These are phyloP conservation scores for Tupaia chinensis DNA, from an alignment of 2,113 vertebrate species.

Conservation along the genomic window DNA sequence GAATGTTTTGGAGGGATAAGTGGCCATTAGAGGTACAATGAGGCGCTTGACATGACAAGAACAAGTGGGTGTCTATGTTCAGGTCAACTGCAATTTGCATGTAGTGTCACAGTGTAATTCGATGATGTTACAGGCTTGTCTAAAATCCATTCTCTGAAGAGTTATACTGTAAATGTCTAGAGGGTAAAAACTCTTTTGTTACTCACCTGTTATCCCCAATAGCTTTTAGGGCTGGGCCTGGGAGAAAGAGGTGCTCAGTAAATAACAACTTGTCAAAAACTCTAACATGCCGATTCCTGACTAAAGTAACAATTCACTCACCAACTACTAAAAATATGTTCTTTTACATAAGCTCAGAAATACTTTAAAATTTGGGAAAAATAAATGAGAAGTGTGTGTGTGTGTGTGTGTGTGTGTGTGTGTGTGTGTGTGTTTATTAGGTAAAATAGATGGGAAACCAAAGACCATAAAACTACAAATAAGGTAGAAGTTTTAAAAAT, in stretches of 20 bases:
- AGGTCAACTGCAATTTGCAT: slow-evolving; percentile 69
- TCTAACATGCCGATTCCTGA: not conserved
- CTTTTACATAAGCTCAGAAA: slow-evolving; percentile 11
- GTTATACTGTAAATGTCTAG: not conserved
- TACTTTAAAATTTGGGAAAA: not conserved
- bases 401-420: not conserved
- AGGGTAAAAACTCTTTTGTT: slow-evolving; percentile 23
- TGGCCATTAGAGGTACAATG: slow-evolving; percentile 48
- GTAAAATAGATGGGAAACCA: not conserved
- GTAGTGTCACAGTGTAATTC: slow-evolving; percentile 62
- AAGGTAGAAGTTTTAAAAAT: not conserved
- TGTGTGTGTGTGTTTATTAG: not conserved
- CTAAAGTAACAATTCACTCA: not conserved
- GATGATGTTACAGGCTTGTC: slow-evolving; percentile 65
- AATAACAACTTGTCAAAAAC: not conserved
- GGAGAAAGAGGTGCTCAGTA: not conserved
- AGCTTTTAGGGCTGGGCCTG: slow-evolving; percentile 10
- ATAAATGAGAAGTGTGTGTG: not conserved
- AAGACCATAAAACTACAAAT: slow-evolving; percentile 21
- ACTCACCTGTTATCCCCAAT: not conserved
- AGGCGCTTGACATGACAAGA: slow-evolving; percentile 65
- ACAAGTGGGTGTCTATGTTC: slow-evolving; percentile 46
- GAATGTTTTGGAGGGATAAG: slow-evolving; percentile 70
- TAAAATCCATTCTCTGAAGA: slow-evolving; percentile 47
- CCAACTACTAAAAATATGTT: not conserved